A percentile compares a stretch with the other conserved stretches of the same genome.
Conservation (phyloP, 2,888 invertebrate species). For the Dysmachus trigonus region DNA sequence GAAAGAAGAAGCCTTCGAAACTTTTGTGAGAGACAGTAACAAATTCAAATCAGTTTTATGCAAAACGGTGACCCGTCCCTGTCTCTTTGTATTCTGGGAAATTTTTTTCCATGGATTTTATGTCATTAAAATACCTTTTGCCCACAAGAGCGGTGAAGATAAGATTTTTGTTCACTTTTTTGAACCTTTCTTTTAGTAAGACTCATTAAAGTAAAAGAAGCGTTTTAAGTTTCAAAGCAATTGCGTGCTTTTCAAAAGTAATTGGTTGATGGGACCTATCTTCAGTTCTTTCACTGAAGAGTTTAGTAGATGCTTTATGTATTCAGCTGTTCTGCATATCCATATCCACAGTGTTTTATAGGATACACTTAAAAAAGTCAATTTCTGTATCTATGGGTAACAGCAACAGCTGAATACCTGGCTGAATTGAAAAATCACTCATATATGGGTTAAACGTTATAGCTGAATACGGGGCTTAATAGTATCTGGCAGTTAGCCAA, state of each 20-base stretch:
- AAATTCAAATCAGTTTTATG: slow-evolving; percentile 28
- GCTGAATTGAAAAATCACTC: too few relatives aligned
- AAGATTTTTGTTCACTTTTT: background rate
- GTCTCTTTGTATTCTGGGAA: background rate
- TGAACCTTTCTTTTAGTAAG: background rate
- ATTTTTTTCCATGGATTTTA: background rate
- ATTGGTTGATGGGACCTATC: background rate
- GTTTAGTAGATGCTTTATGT: background rate
- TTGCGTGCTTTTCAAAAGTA: background rate
- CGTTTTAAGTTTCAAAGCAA: background rate
- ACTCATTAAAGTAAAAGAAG: background rate
- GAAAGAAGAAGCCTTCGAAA: slow-evolving; percentile 60
- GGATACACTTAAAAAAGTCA: too few relatives aligned
- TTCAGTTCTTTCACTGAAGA: background rate
- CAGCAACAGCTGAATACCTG: background rate
- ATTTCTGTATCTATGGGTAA: background rate
- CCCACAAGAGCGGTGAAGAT: background rate
- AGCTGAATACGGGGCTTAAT: background rate
- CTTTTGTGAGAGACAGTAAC: slow-evolving; percentile 55
- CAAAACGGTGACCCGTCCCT: slow-evolving; percentile 2
- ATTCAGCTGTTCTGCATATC: background rate
- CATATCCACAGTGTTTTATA: background rate
- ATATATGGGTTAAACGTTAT: background rate
- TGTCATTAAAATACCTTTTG: slow-evolving; percentile 7
- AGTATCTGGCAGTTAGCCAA: background rate